Percentiles rank a stretch among this genome's conserved stretches.
Evolutionary conservation across 37 sponge, comb jelly and placozoan species (phyloP).

Genomic region (Amphimedon queenslandica): DNA sequence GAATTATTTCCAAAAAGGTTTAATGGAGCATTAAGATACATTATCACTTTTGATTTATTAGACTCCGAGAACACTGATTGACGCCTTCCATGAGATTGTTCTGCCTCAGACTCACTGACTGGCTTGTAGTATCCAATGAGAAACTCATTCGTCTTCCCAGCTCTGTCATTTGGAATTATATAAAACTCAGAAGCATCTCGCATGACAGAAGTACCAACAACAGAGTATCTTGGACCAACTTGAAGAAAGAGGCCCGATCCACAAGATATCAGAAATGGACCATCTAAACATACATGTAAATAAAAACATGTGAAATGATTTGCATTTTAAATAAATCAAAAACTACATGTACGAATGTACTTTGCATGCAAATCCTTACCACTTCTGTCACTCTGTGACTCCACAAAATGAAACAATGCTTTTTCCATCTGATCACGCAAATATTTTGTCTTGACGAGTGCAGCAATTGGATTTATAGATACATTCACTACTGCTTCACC

Average conservation of each 20-base stretch:
- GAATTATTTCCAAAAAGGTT: conserved; percentile 17
- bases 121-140: conserved; percentile 18
- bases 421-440: conserved; percentile 15
- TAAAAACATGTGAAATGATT: too few species aligned
- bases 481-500: conserved; percentile 60
- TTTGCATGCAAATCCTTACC: conserved; percentile 19
- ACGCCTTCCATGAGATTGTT: too few species aligned
- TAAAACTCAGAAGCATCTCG: conserved; percentile 40
- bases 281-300: conserved; percentile 51
- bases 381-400: conserved; percentile 38
- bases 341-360: not conserved
- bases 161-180: conserved; percentile 29
- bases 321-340: too few species aligned
- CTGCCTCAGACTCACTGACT: too few species aligned
- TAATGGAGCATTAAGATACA: conserved; percentile 29
- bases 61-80: not conserved
- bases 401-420: conserved; percentile 32
- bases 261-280: conserved; percentile 44
- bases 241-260: conserved; percentile 28
- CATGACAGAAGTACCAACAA: conserved; percentile 15
- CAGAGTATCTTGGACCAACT: conserved; percentile 1
- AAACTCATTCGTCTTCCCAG: conserved; percentile 38
- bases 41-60: too few species aligned
- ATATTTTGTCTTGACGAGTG: conserved; percentile 9
- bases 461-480: conserved; percentile 40